These are phyloP conservation scores for Amorpha juglandis DNA, from an alignment of 2,888 invertebrate species.

Conservation along the genomic window DNA sequence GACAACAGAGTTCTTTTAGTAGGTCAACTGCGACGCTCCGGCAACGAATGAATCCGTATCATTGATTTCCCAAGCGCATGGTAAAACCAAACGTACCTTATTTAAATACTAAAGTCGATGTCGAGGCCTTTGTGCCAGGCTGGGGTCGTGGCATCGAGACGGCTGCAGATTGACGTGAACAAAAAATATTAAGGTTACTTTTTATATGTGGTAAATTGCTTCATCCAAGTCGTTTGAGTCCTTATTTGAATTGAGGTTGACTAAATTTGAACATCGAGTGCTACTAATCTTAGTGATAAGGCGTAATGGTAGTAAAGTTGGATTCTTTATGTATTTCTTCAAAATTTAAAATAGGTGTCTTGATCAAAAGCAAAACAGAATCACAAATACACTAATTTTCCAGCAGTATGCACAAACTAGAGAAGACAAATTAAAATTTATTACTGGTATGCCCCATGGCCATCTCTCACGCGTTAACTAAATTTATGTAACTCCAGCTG, in stretches of 20 bases:
- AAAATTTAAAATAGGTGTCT: too few relatives aligned
- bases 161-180: not conserved
- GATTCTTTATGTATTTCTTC: too few relatives aligned
- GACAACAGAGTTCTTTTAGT: constrained; percentile 57
- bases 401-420: too few relatives aligned
- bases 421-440: too few relatives aligned
- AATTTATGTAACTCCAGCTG: too few relatives aligned
- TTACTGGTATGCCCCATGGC: too few relatives aligned
- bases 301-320: not conserved
- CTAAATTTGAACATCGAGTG: not conserved
- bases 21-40: constrained; percentile 54
- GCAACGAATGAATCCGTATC: constrained; percentile 58
- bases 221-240: not conserved
- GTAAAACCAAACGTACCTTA: constrained; percentile 67
- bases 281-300: not conserved
- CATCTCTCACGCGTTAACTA: too few relatives aligned
- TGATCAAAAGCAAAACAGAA: too few relatives aligned
- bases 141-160: not conserved
- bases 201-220: not conserved
- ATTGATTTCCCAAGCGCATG: constrained; percentile 77
- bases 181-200: not conserved
- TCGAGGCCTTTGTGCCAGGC: constrained; percentile 31
- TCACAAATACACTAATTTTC: too few relatives aligned
- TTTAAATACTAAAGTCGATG: constrained; percentile 57
- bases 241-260: not conserved